phyloP scores from a whole-genome alignment of 2,888 invertebrate species.

The Carcina quercana region DNA sequence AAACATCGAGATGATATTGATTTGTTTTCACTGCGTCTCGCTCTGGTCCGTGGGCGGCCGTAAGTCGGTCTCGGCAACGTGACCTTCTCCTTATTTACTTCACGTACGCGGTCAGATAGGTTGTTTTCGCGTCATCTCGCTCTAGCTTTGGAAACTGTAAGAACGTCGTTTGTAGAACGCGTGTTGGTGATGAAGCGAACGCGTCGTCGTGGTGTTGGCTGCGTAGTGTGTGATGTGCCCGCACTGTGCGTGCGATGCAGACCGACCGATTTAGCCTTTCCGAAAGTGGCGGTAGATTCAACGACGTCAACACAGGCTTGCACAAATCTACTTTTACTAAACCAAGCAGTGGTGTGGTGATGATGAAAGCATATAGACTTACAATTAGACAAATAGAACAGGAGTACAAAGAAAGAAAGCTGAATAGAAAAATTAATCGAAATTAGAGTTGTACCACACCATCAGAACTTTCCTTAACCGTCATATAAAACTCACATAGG shows the following conservation, averaged over 20 bases:
- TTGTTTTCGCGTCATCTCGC: constrained; percentile 69
- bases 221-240: constrained; percentile 1
- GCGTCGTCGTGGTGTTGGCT: not conserved
- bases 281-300: too few relatives aligned
- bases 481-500: too few relatives aligned
- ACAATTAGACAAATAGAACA: too few relatives aligned
- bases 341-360: too few relatives aligned
- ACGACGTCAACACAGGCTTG: too few relatives aligned
- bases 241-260: not conserved
- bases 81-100: constrained; percentile 68
- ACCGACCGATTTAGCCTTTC: too few relatives aligned
- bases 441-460: too few relatives aligned
- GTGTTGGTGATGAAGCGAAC: constrained; percentile 26
- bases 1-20: constrained; percentile 66
- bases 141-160: constrained; percentile 53
- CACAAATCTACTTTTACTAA: too few relatives aligned
- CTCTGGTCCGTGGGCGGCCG: constrained; percentile 43
- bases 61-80: constrained; percentile 50
- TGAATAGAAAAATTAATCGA: too few relatives aligned
- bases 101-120: constrained; percentile 50
- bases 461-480: too few relatives aligned
- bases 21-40: constrained; percentile 75
- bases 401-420: too few relatives aligned
- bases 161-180: constrained; percentile 33
- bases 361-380: too few relatives aligned